Evolutionary conservation across 2,888 invertebrate genomes (phyloP).

Genomic region (Lysandra bellargus): DNA sequence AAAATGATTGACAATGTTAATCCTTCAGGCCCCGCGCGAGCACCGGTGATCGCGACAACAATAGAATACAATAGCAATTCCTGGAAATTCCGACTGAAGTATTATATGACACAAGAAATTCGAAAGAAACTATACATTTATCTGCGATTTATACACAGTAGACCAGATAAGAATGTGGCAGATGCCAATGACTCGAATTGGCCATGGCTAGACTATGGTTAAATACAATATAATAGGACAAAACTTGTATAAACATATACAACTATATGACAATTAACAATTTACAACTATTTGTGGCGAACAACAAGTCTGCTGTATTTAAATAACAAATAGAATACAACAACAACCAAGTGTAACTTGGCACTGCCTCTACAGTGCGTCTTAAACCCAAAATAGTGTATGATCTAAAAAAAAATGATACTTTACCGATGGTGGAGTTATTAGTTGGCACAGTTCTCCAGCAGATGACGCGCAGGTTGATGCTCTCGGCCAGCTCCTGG

Average conservation of each 20-base stretch:
- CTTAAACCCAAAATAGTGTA: not conserved
- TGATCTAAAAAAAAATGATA: not conserved
- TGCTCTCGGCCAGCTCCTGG: conserved; percentile 87
- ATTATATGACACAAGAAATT: not conserved
- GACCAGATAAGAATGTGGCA: not conserved
- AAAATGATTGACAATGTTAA: conserved; percentile 29
- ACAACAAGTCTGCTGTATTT: not conserved
- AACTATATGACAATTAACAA: no score
- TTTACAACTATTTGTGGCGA: no score
- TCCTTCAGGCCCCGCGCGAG: no score
- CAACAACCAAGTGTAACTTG: not conserved
- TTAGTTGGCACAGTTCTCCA: conserved; percentile 98
- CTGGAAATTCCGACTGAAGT: no score
- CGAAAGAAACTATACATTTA: not conserved
- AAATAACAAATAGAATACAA: not conserved
- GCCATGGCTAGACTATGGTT: not conserved
- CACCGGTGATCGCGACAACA: no score
- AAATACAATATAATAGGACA: not conserved
- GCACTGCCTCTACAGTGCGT: not conserved
- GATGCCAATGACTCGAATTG: not conserved
- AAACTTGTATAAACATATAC: no score
- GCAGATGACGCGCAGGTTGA: conserved; percentile 90
- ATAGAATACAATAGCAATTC: no score
- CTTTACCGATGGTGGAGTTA: conserved; percentile 88
- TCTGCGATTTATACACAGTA: not conserved